Conservation (phyloP, 2,888 invertebrate species). For the Miltochrista miniata region DNA sequence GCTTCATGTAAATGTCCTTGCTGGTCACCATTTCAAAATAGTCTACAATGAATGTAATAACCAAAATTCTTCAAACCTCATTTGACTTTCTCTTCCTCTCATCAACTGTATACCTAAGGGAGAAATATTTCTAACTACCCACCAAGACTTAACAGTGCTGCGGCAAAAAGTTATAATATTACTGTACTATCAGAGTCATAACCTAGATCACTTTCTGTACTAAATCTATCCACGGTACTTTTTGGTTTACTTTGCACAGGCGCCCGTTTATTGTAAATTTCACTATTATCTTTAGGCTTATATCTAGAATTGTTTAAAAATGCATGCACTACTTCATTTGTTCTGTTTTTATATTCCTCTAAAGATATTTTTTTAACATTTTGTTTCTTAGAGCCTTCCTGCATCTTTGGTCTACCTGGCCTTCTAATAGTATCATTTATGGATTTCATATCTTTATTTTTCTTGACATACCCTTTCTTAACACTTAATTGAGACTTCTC, state of each 20-base stretch:
- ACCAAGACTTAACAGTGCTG: too few species aligned
- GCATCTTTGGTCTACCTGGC: background rate
- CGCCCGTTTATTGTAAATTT: conserved; percentile 1
- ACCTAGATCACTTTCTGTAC: conserved; percentile 44
- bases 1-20: too few species aligned
- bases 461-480: background rate
- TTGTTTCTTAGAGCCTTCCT: conserved; percentile 12
- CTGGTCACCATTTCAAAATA: too few species aligned
- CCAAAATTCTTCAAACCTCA: too few species aligned
- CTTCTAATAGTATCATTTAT: background rate
- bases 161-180: conserved; percentile 11
- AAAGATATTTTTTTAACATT: conserved; percentile 50
- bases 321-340: conserved; percentile 1
- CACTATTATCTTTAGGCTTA: conserved; percentile 2
- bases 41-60: too few species aligned
- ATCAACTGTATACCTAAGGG: too few species aligned
- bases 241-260: conserved; percentile 8
- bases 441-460: background rate
- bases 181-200: conserved; percentile 52
- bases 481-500: conserved; percentile 10
- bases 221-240: conserved; percentile 10
- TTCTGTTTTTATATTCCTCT: conserved; percentile 53
- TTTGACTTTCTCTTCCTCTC: too few species aligned
- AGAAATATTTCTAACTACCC: too few species aligned
- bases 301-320: background rate